A percentile compares a stretch with the other conserved stretches of the same genome.
phyloP scores from a whole-genome alignment of 2,113 vertebrate species.

The Falcunculus frontatus region DNA sequence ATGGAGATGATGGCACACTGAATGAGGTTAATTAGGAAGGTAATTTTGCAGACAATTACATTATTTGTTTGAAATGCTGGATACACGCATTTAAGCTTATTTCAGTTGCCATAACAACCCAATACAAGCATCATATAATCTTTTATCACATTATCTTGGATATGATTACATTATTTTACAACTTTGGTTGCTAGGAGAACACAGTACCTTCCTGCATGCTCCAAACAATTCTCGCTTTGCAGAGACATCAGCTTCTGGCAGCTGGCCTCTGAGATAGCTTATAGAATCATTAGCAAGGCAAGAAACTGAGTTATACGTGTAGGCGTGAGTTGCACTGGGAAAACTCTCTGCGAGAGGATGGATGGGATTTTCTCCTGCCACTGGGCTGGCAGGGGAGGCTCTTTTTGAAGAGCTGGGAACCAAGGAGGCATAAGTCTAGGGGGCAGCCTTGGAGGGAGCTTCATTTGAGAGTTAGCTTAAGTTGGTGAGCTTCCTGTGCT shows the following conservation, averaged over 20 bases:
- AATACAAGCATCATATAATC: slow-evolving; percentile 25
- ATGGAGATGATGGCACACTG: neutral
- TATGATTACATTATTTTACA: slow-evolving; percentile 58
- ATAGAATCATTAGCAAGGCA: neutral
- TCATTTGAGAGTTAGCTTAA: neutral
- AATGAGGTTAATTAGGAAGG: slow-evolving; percentile 36
- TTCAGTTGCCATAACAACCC: slow-evolving; percentile 55
- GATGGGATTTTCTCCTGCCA: neutral
- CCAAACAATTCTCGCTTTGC: slow-evolving; percentile 16
- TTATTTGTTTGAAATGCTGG: slow-evolving; percentile 48
- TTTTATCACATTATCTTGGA: slow-evolving; percentile 49
- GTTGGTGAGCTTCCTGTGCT: neutral
- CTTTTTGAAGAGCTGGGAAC: neutral
- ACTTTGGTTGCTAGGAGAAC: slow-evolving; percentile 52
- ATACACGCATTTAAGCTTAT: neutral
- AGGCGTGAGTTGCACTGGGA: neutral
- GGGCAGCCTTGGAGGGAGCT: neutral
- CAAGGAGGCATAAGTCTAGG: neutral
- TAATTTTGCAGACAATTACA: slow-evolving; percentile 18
- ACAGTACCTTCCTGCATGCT: neutral
- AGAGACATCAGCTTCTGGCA: slow-evolving; percentile 20
- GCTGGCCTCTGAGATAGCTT: neutral
- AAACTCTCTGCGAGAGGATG: neutral
- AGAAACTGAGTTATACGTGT: neutral
- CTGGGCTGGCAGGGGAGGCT: neutral